These are phyloP conservation scores for Danio albolineatus DNA, from an alignment of 2,797 vertebrate genomes.

Conservation along the genomic window DNA sequence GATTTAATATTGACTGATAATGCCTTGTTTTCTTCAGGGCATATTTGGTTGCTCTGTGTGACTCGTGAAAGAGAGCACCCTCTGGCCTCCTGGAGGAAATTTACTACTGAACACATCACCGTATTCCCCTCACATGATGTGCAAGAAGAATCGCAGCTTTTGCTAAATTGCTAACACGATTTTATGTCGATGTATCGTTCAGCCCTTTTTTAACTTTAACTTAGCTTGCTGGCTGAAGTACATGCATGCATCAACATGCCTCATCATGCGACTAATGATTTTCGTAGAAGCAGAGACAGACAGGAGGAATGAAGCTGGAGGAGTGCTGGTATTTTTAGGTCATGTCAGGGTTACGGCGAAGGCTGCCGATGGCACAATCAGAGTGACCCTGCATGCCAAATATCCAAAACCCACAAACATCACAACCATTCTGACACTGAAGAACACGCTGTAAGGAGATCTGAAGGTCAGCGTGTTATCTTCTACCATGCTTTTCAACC, in stretches of 20 bases:
- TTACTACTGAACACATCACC: too few species aligned
- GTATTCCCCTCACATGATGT: too few species aligned
- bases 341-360: conserved; percentile 39
- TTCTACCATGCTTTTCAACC: not conserved
- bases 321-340: conserved; percentile 61
- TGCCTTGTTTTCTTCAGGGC: too few species aligned
- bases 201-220: too few species aligned
- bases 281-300: conserved; percentile 52
- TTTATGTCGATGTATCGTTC: too few species aligned
- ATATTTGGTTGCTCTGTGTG: too few species aligned
- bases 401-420: conserved; percentile 39
- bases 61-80: too few species aligned
- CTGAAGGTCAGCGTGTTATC: conserved; percentile 20
- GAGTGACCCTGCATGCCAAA: conserved; percentile 9
- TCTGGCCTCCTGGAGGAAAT: too few species aligned
- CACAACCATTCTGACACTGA: conserved; percentile 30
- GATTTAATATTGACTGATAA: too few species aligned
- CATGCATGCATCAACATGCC: not conserved
- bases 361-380: conserved; percentile 36
- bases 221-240: not conserved
- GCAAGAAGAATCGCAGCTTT: too few species aligned
- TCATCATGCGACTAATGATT: conserved; percentile 11
- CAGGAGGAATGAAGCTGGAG: conserved; percentile 31
- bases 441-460: conserved; percentile 19
- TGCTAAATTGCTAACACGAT: too few species aligned